Percentiles rank a stretch among this genome's conserved stretches.
These are phyloP conservation scores for Helicoverpa armigera DNA, from an alignment of 1,140 invertebrate genomes.

Conservation along the genomic window DNA sequence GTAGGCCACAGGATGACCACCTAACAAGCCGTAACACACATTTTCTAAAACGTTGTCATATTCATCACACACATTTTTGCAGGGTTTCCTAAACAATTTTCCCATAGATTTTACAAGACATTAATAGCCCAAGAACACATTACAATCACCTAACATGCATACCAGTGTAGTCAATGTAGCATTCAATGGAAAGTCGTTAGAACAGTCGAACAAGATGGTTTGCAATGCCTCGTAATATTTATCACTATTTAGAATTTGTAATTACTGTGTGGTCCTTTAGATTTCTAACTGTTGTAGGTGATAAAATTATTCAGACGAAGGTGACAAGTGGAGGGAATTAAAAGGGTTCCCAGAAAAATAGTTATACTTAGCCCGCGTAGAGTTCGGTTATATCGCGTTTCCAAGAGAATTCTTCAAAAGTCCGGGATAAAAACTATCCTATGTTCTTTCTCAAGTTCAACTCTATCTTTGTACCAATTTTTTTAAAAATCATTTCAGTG, in stretches of 20 bases:
- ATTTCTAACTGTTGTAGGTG: slow-evolving; percentile 5
- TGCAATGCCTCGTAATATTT: slow-evolving; percentile 27
- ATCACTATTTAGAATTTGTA: slow-evolving; percentile 22
- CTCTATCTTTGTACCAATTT: too few relatives aligned
- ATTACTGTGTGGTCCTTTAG: neutral
- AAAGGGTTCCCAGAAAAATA: neutral
- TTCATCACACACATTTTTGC: neutral
- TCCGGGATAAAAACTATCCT: too few relatives aligned
- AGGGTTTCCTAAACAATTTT: neutral
- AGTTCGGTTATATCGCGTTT: too few relatives aligned
- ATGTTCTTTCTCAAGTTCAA: too few relatives aligned
- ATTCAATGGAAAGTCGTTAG: slow-evolving; percentile 19
- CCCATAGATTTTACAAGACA: too few relatives aligned
- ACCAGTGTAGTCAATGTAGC: slow-evolving; percentile 3
- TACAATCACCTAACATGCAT: neutral
- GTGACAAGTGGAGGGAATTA: neutral
- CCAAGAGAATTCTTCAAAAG: too few relatives aligned
- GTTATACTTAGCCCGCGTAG: too few relatives aligned
- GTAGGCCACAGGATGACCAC: too few relatives aligned
- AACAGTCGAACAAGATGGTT: slow-evolving; percentile 16
- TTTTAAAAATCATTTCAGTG: too few relatives aligned
- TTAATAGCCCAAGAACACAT: neutral
- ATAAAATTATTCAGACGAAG: neutral
- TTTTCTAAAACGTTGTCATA: too few relatives aligned
- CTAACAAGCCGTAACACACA: too few relatives aligned